Conservation (phyloP, 1,140 invertebrate species). For the Ooceraea biroi region DNA sequence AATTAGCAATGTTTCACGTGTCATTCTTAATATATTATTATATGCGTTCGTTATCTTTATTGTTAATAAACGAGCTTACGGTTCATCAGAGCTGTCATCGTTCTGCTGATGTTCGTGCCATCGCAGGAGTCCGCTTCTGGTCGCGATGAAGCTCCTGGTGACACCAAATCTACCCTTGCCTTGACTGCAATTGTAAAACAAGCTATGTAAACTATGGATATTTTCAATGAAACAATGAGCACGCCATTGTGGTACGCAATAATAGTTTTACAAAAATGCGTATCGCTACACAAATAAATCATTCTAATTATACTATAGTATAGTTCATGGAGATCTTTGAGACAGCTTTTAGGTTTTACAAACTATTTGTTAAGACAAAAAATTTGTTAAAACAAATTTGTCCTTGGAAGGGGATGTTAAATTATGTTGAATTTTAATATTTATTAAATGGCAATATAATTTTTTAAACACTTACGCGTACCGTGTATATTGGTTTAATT, state of each 20-base stretch:
- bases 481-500: too few relatives aligned
- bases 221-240: neutral
- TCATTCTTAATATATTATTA: neutral
- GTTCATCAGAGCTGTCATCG: slow-evolving; percentile 87
- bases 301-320: slow-evolving; percentile 8
- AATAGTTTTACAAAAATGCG: slow-evolving; percentile 20
- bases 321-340: neutral
- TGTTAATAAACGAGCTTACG: slow-evolving; percentile 86
- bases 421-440: too few relatives aligned
- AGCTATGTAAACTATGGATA: slow-evolving; percentile 8
- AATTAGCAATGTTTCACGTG: neutral
- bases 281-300: slow-evolving; percentile 33
- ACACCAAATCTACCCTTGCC: slow-evolving; percentile 95
- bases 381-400: neutral
- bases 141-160: slow-evolving; percentile 94
- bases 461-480: too few relatives aligned
- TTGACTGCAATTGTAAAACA: slow-evolving; percentile 89
- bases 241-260: slow-evolving; percentile 28
- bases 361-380: neutral
- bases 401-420: too few relatives aligned
- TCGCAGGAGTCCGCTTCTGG: slow-evolving; percentile 94
- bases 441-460: too few relatives aligned
- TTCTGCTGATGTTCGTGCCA: slow-evolving; percentile 92
- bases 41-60: slow-evolving; percentile 13
- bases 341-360: slow-evolving; percentile 1